Conservation (phyloP, 2,113 vertebrate genomes). For the Otocyon megalotis region DNA sequence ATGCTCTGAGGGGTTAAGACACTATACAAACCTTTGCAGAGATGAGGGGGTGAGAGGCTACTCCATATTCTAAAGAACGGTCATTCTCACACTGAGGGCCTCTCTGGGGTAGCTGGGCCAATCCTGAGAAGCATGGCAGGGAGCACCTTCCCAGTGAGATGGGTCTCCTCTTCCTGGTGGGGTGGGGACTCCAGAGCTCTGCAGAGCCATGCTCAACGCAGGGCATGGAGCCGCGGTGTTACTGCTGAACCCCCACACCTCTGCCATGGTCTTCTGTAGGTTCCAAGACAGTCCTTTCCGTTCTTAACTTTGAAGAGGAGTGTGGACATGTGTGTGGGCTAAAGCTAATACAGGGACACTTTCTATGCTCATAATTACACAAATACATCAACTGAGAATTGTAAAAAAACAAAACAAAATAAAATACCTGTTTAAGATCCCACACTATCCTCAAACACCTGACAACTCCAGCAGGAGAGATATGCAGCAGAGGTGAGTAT, state of each 20-base stretch:
- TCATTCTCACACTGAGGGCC: neutral
- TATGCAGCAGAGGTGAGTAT: fast-evolving
- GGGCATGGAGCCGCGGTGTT: neutral
- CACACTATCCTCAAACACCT: neutral
- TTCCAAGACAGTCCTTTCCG: neutral
- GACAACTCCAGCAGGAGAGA: neutral
- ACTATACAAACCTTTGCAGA: neutral
- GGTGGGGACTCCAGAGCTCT: too few relatives aligned
- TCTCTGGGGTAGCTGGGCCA: neutral
- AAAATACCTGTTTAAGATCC: neutral
- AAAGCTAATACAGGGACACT: neutral
- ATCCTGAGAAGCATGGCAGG: neutral
- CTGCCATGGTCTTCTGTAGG: neutral
- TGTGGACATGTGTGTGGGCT: neutral
- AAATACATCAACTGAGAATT: neutral
- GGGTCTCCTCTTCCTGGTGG: too few relatives aligned
- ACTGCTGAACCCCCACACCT: neutral
- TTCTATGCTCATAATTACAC: neutral
- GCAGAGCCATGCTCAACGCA: neutral
- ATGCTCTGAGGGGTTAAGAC: neutral
- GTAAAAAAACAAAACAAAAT: neutral
- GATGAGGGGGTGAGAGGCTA: neutral
- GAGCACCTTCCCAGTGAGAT: neutral
- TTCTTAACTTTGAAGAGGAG: neutral
- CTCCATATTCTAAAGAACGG: neutral